These are phyloP conservation scores for Thomomys bottae DNA, from an alignment of 2,113 vertebrate species.

Conservation along the genomic window DNA sequence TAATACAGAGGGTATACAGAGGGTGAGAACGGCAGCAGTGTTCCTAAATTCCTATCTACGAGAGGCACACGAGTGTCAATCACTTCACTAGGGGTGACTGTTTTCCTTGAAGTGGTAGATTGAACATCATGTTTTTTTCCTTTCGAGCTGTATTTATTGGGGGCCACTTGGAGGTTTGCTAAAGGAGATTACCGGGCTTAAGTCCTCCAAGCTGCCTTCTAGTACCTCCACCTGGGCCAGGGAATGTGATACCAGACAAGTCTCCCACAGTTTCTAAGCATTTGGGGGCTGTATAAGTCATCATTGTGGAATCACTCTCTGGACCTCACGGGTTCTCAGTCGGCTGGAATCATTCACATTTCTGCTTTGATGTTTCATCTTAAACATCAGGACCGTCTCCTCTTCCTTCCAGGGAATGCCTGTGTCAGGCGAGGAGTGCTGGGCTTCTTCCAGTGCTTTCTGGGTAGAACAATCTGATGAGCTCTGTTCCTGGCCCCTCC, in stretches of 20 bases:
- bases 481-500: not conserved
- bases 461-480: conserved; percentile 4
- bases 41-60: not conserved
- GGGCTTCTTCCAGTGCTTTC: conserved; percentile 11
- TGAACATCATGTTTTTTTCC: not conserved
- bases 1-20: not conserved
- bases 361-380: not conserved
- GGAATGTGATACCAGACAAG: not conserved
- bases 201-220: not conserved
- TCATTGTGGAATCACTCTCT: not conserved
- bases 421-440: not conserved
- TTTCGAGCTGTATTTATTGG: not conserved
- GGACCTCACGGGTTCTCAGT: not conserved
- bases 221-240: not conserved
- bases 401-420: conserved; percentile 44
- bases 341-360: not conserved
- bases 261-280: not conserved
- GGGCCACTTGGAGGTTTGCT: not conserved
- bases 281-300: not conserved
- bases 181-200: not conserved
- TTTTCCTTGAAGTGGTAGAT: not conserved
- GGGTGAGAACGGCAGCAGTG: no score
- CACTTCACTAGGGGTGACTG: not conserved
- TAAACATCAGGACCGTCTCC: not conserved
- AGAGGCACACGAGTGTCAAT: not conserved